Evolutionary conservation across 2,888 invertebrate genomes (phyloP).

Genomic region (Cylloceria caligata): DNA sequence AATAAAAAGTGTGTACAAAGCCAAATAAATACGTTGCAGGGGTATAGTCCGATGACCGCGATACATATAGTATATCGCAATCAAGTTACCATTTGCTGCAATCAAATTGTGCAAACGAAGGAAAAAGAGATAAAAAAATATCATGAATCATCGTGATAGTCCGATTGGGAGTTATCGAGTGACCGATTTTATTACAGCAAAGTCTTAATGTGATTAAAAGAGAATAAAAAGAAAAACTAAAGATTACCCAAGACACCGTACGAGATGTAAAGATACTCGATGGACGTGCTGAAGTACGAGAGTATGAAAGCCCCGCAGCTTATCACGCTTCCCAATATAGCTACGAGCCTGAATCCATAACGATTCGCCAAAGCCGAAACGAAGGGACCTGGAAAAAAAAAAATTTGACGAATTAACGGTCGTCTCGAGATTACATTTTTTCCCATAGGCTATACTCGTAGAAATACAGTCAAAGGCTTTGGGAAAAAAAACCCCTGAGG

Average conservation of each 20-base stretch:
- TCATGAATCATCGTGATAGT: conserved; percentile 1
- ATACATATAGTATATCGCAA: conserved; percentile 14
- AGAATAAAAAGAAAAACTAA: conserved; percentile 8
- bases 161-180: conserved; percentile 22
- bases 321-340: conserved; percentile 92
- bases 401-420: background rate
- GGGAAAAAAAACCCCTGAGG: background rate
- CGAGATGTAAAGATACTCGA: conserved; percentile 91
- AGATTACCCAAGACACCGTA: conserved; percentile 91
- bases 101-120: conserved; percentile 25
- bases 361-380: conserved; percentile 97
- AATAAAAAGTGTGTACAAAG: background rate
- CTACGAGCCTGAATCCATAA: conserved; percentile 95
- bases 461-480: background rate
- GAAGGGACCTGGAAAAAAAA: conserved; percentile 90
- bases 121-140: conserved; percentile 16
- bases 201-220: background rate
- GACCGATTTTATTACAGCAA: background rate
- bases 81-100: too few species aligned
- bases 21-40: too few species aligned
- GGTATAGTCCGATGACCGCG: conserved; percentile 29
- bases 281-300: conserved; percentile 90
- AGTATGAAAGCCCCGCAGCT: conserved; percentile 89
- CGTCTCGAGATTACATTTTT: background rate
- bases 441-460: background rate